These are phyloP conservation scores for Chelon auratus DNA, from an alignment of 2,797 vertebrate species.

Conservation along the genomic window DNA sequence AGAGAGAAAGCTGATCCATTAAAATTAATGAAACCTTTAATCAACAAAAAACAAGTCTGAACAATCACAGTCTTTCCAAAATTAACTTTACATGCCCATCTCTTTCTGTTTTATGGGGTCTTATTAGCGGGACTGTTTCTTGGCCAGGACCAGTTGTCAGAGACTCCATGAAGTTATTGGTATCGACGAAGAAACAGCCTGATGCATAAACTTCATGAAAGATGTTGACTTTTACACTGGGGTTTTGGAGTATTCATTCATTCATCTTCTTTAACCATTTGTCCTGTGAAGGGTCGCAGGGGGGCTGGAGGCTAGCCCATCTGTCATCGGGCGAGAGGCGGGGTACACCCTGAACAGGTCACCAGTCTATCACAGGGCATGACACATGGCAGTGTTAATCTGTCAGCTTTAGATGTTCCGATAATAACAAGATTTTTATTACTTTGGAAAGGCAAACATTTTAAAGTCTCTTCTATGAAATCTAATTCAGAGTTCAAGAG, in stretches of 20 bases:
- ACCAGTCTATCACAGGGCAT: no score
- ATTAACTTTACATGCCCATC: neutral
- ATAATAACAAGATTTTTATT: no score
- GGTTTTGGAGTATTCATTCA: constrained; percentile 1
- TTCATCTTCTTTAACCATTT: no score
- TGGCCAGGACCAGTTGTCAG: neutral
- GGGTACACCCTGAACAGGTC: no score
- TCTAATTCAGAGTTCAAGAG: no score
- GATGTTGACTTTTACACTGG: neutral
- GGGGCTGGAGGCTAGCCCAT: no score
- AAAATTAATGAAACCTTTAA: neutral
- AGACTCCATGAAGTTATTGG: neutral
- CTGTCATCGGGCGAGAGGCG: no score
- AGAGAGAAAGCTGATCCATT: neutral
- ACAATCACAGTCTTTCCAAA: neutral
- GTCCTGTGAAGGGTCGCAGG: no score
- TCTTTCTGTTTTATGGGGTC: neutral
- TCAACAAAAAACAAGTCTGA: neutral
- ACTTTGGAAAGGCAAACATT: no score
- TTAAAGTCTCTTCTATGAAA: no score
- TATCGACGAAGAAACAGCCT: neutral
- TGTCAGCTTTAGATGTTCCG: no score
- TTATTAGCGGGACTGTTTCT: neutral
- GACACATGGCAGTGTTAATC: no score
- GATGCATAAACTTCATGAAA: fast-evolving